Evolutionary conservation across 2,797 vertebrate genomes (phyloP).

Genomic region (Hydrocynus forskahlii): DNA sequence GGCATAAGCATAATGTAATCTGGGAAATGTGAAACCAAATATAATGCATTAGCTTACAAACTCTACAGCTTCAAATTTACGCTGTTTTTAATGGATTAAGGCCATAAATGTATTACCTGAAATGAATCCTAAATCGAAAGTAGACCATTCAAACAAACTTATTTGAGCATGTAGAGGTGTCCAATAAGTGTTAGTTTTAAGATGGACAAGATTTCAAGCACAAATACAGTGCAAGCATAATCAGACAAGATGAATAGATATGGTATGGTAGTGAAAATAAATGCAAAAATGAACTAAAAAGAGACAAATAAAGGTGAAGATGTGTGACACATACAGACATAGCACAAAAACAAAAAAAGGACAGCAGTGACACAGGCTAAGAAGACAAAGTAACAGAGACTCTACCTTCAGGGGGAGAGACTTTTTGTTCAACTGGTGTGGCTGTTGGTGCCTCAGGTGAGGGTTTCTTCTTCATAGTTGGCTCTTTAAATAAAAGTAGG

Average conservation of each 20-base stretch:
- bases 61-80: not conserved
- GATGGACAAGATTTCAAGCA: conserved; percentile 59
- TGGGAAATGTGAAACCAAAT: not conserved
- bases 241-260: not conserved
- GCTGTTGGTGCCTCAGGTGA: conserved; percentile 49
- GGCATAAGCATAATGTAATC: not conserved
- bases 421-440: conserved; percentile 37
- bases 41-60: not conserved
- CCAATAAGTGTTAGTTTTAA: conserved; percentile 1
- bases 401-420: conserved; percentile 31
- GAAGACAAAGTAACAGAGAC: not conserved
- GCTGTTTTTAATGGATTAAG: not conserved
- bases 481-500: conserved; percentile 69
- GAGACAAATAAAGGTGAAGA: not conserved
- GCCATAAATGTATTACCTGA: not conserved
- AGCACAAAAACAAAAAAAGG: not conserved
- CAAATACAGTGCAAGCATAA: conserved; percentile 51
- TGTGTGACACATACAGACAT: not conserved
- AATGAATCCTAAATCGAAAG: not conserved
- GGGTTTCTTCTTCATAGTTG: conserved; percentile 65
- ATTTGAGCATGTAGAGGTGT: no score
- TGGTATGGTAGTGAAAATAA: not conserved
- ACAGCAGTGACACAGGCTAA: not conserved
- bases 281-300: not conserved
- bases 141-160: not conserved